Base-by-base conservation (phyloP, 2,113 vertebrate species). In the human region DNA sequence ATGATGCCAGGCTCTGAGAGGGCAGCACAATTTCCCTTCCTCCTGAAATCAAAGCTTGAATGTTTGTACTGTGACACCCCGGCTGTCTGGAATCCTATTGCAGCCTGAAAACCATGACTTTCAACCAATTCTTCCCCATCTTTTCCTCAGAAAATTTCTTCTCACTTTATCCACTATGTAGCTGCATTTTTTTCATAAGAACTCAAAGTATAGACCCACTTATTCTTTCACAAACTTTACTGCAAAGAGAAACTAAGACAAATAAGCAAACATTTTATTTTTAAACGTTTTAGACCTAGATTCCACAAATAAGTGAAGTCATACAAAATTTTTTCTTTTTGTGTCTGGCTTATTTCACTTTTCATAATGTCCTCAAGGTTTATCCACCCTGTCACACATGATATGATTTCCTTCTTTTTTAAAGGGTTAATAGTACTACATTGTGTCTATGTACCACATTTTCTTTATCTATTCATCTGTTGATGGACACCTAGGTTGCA, bases 361-460 rank as follows among this genome's bases (percentile, higher is more conserved):
- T 61, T 27, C 30, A 50, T 35, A 50, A 50, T 40, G 27, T 23
- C 12, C 20, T 76, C 43, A 16, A 80, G 73, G 10, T 61, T 73
- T n/a, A 55, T 30, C 32, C 6, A 2, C 20, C 10, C 30, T 48
- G 48, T 59, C 40, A 32, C 38, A 78, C 12, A 11, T 68, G 45
- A 68, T 32, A 85, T 17, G 66, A 70, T 40, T 78, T 79, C 72
- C 12, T 86, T 30, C 27, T 38, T 61, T 48, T 72, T 32, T 25
- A 13, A 50, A 20, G 20, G 1, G 8, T 32, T 35, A 57, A 32
- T 59, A 22, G 2, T 32, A 25, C 9, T 4, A 35, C 7, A 5
- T 5, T 25, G 22, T 45, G 0, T 4, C 8, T 5, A 8, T 22
- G 45, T 14, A 18, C 2, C 18, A 70, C 1, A 6, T 81, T 17